Percentiles rank a stretch among this genome's conserved stretches.
phyloP scores from a whole-genome alignment of 2,888 invertebrate species.

The Macroteleia sp. region DNA sequence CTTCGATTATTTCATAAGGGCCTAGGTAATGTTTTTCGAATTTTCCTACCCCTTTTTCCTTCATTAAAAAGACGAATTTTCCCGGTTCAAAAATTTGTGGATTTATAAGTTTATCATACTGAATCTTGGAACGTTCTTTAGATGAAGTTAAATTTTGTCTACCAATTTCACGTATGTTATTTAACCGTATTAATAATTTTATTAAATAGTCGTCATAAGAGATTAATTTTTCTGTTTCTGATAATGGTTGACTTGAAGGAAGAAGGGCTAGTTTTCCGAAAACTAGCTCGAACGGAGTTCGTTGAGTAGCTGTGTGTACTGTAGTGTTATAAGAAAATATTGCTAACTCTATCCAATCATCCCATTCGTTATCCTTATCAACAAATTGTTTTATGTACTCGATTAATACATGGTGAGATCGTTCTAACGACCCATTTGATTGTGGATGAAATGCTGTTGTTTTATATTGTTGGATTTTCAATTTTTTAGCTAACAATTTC shows the following conservation, averaged over 20 bases:
- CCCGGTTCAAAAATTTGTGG: conserved; percentile 7
- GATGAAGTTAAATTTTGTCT: not conserved
- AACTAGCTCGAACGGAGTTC: too few species aligned
- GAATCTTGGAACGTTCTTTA: not conserved
- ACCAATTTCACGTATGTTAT: not conserved
- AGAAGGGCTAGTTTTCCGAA: not conserved
- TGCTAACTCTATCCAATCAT: too few species aligned
- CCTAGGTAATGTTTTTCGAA: conserved; percentile 1
- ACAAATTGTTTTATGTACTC: too few species aligned
- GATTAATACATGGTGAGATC: too few species aligned
- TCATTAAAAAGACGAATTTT: conserved; percentile 1
- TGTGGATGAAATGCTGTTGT: too few species aligned
- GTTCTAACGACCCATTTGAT: too few species aligned
- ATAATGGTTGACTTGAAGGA: not conserved
- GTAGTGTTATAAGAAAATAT: too few species aligned
- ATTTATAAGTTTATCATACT: conserved; percentile 5
- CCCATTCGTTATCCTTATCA: too few species aligned
- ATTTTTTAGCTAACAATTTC: too few species aligned
- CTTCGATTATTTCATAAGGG: conserved; percentile 9
- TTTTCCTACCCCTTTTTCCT: not conserved
- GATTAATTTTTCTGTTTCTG: not conserved
- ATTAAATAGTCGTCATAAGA: conserved; percentile 21
- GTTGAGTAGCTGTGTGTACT: too few species aligned
- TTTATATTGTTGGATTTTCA: too few species aligned
- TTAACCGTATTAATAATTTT: not conserved